Conservation (phyloP, 2,113 vertebrate species). For the Malurus melanocephalus region DNA sequence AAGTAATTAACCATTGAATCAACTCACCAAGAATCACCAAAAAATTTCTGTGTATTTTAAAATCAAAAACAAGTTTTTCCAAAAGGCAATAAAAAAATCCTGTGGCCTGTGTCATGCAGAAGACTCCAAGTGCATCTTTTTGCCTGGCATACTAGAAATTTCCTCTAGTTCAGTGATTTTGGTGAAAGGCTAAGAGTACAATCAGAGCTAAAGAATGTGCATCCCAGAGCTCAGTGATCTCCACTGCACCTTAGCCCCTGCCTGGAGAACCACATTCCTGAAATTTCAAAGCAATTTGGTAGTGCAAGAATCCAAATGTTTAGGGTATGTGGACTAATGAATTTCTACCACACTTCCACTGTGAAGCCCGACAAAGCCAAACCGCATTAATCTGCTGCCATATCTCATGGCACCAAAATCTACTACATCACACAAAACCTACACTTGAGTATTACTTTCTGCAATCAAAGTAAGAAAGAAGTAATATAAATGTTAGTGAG, state of each 20-base stretch:
- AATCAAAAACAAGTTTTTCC: not conserved
- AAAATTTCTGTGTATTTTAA: not conserved
- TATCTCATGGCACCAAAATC: not conserved
- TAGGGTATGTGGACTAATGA: not conserved
- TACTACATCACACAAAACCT: not conserved
- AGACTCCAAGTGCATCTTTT: not conserved
- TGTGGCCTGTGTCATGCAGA: not conserved
- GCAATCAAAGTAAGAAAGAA: constrained; percentile 58
- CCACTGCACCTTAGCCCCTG: not conserved
- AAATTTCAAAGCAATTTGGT: not conserved
- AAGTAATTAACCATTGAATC: not conserved
- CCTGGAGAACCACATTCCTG: not conserved
- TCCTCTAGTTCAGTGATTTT: not conserved
- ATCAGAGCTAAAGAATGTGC: not conserved
- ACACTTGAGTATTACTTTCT: constrained; percentile 2
- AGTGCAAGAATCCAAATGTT: not conserved
- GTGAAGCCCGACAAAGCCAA: not conserved
- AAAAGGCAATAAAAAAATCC: not conserved
- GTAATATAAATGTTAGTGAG: constrained; percentile 80
- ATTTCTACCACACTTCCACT: not conserved
- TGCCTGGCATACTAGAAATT: not conserved
- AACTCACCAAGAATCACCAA: not conserved
- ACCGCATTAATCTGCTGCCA: not conserved
- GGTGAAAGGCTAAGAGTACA: not conserved
- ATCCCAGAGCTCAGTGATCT: not conserved